A percentile compares a stretch with the other conserved stretches of the same genome.
phyloP scores from a whole-genome alignment of 2,888 invertebrate genomes.

The Drosophila kambysellisi region DNA sequence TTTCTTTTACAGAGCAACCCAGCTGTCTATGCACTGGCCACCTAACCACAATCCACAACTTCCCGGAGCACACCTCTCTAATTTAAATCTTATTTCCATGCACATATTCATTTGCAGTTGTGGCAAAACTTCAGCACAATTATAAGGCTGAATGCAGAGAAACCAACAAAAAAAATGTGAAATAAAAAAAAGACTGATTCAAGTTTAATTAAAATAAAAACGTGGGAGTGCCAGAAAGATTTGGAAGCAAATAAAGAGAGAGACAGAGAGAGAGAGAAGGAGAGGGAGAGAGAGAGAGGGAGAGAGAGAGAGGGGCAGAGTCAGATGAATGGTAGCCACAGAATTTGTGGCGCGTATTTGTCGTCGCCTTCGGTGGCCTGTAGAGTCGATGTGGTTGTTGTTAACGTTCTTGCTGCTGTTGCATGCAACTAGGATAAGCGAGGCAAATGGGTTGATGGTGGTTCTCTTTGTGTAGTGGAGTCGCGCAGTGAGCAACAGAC shows the following conservation, averaged over 20 bases:
- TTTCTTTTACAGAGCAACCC: background rate
- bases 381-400: conserved; percentile 23
- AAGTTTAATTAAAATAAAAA: conserved; percentile 74
- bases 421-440: conserved; percentile 38
- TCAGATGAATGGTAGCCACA: conserved; percentile 44
- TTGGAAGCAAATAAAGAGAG: background rate
- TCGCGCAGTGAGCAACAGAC: conserved; percentile 39
- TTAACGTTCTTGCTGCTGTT: conserved; percentile 26
- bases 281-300: background rate
- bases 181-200: conserved; percentile 38
- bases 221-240: conserved; percentile 23
- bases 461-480: conserved; percentile 36
- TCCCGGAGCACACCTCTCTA: background rate
- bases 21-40: conserved; percentile 16
- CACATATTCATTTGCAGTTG: conserved; percentile 56
- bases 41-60: background rate
- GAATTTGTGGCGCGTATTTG: conserved; percentile 63
- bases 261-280: background rate
- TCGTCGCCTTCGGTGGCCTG: conserved; percentile 51
- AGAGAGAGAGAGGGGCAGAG: background rate
- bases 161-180: conserved; percentile 8
- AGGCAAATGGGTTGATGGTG: conserved; percentile 10
- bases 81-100: conserved; percentile 48
- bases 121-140: conserved; percentile 58
- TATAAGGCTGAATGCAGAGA: conserved; percentile 47